These are phyloP conservation scores for Glaucidium brasilianum DNA, from an alignment of 2,113 vertebrate species.

Conservation along the genomic window DNA sequence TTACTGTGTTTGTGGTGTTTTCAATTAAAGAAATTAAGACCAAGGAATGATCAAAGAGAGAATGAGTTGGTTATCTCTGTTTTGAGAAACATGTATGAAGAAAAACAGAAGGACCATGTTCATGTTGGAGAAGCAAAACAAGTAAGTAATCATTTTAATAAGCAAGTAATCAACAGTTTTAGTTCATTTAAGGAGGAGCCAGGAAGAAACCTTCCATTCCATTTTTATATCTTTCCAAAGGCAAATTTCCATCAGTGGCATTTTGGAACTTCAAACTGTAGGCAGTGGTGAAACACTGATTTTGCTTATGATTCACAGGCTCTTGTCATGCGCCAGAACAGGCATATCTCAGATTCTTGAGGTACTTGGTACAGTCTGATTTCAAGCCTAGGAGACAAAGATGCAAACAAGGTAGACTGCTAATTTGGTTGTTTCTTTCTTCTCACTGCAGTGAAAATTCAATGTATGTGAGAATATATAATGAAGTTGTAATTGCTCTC, in stretches of 20 bases:
- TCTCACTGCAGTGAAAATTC: neutral
- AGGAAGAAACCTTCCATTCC: neutral
- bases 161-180: too few species aligned
- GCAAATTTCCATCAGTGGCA: neutral
- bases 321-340: neutral
- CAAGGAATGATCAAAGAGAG: slow-evolving; percentile 90
- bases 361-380: neutral
- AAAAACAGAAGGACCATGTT: slow-evolving; percentile 85
- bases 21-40: slow-evolving; percentile 82
- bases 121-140: slow-evolving; percentile 82
- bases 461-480: neutral
- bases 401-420: neutral
- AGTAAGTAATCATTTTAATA: slow-evolving; percentile 71
- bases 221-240: neutral
- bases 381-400: neutral
- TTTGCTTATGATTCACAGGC: neutral
- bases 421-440: neutral
- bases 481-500: neutral
- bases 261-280: neutral
- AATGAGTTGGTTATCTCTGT: slow-evolving; percentile 88
- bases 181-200: neutral
- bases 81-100: slow-evolving; percentile 88
- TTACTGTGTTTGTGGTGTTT: neutral
- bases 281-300: neutral
- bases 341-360: neutral